phyloP scores from a whole-genome alignment of 2,797 vertebrate species.

The Hypotaenidia okinawae region DNA sequence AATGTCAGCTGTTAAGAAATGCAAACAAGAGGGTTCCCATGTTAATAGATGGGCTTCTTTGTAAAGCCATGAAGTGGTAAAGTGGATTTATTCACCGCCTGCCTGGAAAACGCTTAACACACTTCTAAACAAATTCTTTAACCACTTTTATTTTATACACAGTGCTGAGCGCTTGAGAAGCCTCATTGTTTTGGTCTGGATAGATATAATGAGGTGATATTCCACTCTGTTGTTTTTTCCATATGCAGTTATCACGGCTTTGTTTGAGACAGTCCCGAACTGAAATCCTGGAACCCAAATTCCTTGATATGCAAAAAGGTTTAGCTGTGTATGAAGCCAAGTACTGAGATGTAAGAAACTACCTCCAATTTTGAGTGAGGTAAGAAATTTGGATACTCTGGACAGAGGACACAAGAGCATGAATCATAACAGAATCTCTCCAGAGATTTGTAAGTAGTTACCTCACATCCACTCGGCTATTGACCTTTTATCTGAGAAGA shows the following conservation, averaged over 20 bases:
- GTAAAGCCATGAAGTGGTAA: slow-evolving; percentile 67
- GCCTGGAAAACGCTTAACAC: slow-evolving; percentile 62
- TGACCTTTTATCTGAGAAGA: background rate
- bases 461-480: background rate
- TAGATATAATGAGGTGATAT: background rate
- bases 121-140: slow-evolving; percentile 68
- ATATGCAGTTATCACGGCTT: background rate
- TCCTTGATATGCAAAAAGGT: background rate
- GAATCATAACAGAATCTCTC: background rate
- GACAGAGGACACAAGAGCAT: background rate
- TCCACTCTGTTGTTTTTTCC: background rate
- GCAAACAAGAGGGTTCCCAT: slow-evolving; percentile 78
- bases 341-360: background rate
- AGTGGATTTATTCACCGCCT: slow-evolving; percentile 61
- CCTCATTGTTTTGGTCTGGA: slow-evolving; percentile 34
- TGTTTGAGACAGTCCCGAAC: background rate
- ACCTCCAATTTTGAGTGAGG: background rate
- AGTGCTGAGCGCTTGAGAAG: background rate
- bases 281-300: background rate
- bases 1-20: slow-evolving; percentile 84
- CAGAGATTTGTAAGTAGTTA: background rate
- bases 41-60: slow-evolving; percentile 79
- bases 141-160: slow-evolving; percentile 41
- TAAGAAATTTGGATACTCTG: background rate
- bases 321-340: background rate